Evolutionary conservation across 2,888 invertebrate species (phyloP).

Genomic region (Galerucella calmariensis): DNA sequence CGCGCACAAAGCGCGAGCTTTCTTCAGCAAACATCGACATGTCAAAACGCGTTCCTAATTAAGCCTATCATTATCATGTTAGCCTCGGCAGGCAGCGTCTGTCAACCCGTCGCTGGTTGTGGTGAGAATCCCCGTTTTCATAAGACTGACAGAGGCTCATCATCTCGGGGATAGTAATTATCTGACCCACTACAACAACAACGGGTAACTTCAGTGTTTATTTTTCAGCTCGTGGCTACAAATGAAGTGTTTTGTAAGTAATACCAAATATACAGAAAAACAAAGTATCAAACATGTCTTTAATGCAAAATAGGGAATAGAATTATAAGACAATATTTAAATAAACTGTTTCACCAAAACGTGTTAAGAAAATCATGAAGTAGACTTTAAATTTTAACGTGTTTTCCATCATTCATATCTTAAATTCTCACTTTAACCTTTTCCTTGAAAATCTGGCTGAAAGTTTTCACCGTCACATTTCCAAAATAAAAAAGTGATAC

Average conservation of each 20-base stretch:
- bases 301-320: no score
- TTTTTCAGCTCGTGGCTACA: slow-evolving; percentile 54
- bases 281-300: no score
- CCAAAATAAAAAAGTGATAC: no score
- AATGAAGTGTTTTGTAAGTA: neutral
- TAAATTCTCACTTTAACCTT: no score
- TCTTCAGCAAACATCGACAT: slow-evolving; percentile 63
- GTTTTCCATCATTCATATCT: no score
- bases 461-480: no score
- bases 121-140: slow-evolving; percentile 36
- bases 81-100: slow-evolving; percentile 52
- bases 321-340: no score
- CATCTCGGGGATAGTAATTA: slow-evolving; percentile 58
- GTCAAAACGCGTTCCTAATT: slow-evolving; percentile 61
- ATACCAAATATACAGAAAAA: no score
- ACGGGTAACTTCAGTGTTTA: slow-evolving; percentile 58
- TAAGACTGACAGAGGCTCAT: slow-evolving; percentile 58
- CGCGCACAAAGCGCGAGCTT: slow-evolving; percentile 53
- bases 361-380: no score
- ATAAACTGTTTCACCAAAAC: no score
- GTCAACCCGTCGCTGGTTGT: slow-evolving; percentile 51
- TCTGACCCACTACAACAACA: slow-evolving; percentile 52
- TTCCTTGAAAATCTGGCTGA: no score
- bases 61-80: slow-evolving; percentile 65
- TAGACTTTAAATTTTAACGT: no score